Evolutionary conservation across 2,888 invertebrate genomes (phyloP).

Genomic region (Rhamphomyia laevipes): DNA sequence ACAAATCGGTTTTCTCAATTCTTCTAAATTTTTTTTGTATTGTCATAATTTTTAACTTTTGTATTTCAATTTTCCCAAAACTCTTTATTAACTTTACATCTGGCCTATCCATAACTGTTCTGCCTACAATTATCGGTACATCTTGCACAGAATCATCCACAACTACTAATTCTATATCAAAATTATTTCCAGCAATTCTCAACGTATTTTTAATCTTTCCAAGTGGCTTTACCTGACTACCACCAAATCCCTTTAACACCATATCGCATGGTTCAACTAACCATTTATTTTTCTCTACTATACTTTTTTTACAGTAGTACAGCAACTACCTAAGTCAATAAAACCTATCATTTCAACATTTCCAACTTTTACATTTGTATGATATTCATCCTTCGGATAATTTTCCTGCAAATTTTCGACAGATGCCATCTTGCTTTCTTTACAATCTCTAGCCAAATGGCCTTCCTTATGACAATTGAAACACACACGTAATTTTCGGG

Average conservation of each 20-base stretch:
- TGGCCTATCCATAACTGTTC: neutral
- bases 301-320: neutral
- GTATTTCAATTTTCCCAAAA: too few species aligned
- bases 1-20: too few species aligned
- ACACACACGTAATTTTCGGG: neutral
- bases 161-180: neutral
- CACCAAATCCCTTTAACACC: neutral
- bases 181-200: neutral
- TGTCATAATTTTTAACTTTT: too few species aligned
- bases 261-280: neutral
- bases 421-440: neutral
- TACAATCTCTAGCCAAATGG: neutral
- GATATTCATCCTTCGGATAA: neutral
- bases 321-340: neutral
- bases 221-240: neutral
- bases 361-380: neutral
- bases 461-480: neutral
- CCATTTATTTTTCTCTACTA: neutral
- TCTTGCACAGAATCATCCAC: neutral
- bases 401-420: neutral
- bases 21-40: too few species aligned
- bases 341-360: neutral
- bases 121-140: neutral
- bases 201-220: neutral
- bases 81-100: neutral